phyloP scores from a whole-genome alignment of 2,113 vertebrate species.

The Fukomys damarensis region DNA sequence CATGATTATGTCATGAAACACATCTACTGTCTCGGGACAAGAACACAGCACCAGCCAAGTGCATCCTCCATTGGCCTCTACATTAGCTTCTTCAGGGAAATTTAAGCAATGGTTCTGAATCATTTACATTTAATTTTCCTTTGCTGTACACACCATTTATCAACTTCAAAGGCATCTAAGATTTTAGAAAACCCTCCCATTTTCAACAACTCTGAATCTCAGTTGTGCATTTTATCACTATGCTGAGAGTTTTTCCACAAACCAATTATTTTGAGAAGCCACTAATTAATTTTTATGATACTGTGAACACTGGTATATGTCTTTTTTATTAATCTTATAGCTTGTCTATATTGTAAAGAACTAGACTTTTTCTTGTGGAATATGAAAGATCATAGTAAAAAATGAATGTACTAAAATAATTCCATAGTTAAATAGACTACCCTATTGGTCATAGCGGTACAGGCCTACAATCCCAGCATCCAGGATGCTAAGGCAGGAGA shows the following conservation, averaged over 20 bases:
- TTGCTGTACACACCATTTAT: conserved; percentile 28
- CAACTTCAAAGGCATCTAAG: conserved; percentile 19
- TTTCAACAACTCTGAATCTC: conserved; percentile 7
- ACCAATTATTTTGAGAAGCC: conserved; percentile 52
- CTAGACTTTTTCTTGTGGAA: background rate
- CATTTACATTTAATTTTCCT: conserved; percentile 70
- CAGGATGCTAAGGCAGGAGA: background rate
- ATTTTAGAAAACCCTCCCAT: background rate
- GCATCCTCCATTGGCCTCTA: background rate
- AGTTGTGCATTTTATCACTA: background rate
- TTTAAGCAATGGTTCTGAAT: conserved; percentile 51
- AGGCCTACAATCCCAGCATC: background rate
- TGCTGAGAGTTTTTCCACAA: background rate
- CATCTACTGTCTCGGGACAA: background rate
- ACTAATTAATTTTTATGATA: conserved; percentile 59
- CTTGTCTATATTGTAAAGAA: conserved; percentile 1
- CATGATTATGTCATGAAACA: background rate
- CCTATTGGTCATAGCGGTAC: background rate
- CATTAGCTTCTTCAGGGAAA: conserved; percentile 46
- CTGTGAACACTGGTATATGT: background rate
- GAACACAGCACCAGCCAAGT: background rate
- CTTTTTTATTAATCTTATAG: conserved; percentile 1
- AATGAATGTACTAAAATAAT: background rate
- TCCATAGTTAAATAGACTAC: background rate
- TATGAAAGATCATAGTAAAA: background rate